phyloP scores from a whole-genome alignment of 2,888 invertebrate genomes.

The Troides aeacus region DNA sequence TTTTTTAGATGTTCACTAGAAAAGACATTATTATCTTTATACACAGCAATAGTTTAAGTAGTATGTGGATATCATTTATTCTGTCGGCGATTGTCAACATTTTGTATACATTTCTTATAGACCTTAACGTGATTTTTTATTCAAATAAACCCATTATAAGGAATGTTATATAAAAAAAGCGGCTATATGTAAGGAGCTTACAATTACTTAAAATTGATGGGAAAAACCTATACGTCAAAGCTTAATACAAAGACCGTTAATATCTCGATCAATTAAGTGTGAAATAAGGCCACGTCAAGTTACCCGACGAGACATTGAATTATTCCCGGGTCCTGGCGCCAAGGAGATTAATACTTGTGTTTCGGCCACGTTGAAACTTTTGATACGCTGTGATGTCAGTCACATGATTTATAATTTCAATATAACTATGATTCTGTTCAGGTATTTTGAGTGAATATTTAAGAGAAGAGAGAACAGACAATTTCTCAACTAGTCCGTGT shows the following conservation, averaged over 20 bases:
- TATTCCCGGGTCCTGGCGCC: constrained; percentile 32
- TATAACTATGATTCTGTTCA: no score
- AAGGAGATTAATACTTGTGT: constrained; percentile 16
- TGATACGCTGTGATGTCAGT: background rate
- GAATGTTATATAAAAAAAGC: background rate
- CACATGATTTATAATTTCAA: background rate
- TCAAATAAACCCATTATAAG: background rate
- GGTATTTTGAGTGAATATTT: background rate
- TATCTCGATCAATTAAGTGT: constrained; percentile 44
- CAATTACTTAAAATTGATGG: constrained; percentile 7
- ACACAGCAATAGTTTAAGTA: no score
- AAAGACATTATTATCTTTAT: no score
- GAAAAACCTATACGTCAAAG: constrained; percentile 10
- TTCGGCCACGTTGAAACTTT: background rate
- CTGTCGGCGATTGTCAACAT: no score
- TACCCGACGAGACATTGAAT: constrained; percentile 43
- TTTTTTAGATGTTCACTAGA: background rate
- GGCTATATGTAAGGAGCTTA: background rate
- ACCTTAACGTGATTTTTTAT: background rate
- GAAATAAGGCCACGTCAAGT: constrained; percentile 50
- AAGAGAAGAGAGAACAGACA: background rate
- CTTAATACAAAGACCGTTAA: constrained; percentile 26
- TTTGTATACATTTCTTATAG: no score
- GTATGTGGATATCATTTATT: no score
- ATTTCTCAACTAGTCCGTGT: no score